Base-by-base conservation (phyloP, 2,888 invertebrate species). In the Drosophila fulvimacula region DNA sequence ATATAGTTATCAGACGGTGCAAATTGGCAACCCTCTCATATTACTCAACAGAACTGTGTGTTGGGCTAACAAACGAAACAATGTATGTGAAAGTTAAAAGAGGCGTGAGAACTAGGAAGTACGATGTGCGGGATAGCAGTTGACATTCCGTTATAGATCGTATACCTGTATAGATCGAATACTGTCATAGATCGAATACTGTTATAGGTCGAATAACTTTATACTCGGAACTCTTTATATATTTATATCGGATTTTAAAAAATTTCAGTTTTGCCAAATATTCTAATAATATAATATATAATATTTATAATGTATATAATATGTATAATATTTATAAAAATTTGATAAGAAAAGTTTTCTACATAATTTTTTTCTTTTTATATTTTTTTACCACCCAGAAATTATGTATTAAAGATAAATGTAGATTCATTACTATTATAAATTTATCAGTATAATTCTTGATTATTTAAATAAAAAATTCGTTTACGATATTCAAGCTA, bases 21-120 rank as follows among this genome's bases (percentile, higher is more conserved):
- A 46, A 46, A 46, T n/a, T 48, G 48, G 17, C 48, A 48, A 2
- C 48, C 48, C 48, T 19, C 19, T 48, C n/a, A 48, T 48, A 48
- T 32, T 48, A 48, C 17, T 19, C 13, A 1, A 30, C 17, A 13
- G 3, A 48, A 48, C 11, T 19, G 30, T 44, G 44, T 44, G 24
- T 44, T 6, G 13, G 48, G 13, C 48, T 32, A 32, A 32, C 7
- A 19, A 48, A 48, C 32, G 30, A 32, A 13, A 48, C 30, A 48
- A 19, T 48, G 32, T 19, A 48, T 32, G 30, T 32, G 48, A 10
- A 30, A 32, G 13, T 6, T 32, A 48, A 48, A 13, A 11, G 9
- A 17, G 48, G 48, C 32, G 13, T 32, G 46, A 17, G 13, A 32
- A 48, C 30, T 48, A 19, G 17, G 48, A 32, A 48, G 32, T 30